phyloP scores from a whole-genome alignment of 2,113 vertebrate genomes.

The Ptilorrhoa leucosticta region DNA sequence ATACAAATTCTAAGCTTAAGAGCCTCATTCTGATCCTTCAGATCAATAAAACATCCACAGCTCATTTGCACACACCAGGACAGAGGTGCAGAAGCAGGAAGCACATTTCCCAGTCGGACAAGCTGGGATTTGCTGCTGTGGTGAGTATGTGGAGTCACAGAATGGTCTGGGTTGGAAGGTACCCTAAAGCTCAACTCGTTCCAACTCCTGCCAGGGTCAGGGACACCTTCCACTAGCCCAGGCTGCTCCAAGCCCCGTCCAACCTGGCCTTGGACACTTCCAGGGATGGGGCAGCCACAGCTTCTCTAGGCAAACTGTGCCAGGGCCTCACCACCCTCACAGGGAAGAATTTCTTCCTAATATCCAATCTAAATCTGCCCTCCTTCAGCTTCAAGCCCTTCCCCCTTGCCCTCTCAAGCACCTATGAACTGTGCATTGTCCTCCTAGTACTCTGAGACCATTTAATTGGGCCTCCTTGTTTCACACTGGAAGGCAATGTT shows the following conservation, averaged over 20 bases:
- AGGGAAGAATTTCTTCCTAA: neutral
- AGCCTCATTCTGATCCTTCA: neutral
- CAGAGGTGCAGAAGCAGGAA: neutral
- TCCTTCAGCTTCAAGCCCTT: neutral
- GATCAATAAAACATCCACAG: neutral
- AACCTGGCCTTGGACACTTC: rapidly evolving
- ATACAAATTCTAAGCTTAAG: neutral
- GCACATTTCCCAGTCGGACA: neutral
- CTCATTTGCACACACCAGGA: neutral
- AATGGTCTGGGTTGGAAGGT: neutral
- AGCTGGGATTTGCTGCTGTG: neutral
- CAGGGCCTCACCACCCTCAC: rapidly evolving
- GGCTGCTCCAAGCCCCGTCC: rapidly evolving
- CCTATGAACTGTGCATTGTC: neutral
- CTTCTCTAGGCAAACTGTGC: neutral
- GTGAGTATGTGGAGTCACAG: neutral
- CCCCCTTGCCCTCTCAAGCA: neutral
- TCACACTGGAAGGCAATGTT: neutral
- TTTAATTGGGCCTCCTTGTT: neutral
- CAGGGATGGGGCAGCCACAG: neutral
- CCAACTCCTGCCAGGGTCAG: rapidly evolving
- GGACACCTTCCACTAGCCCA: rapidly evolving
- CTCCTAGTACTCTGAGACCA: neutral
- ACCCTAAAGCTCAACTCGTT: rapidly evolving
- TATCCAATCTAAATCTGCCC: neutral